Evolutionary conservation across 2,113 vertebrate species (phyloP).

Genomic region (Ctenodactylus gundi): DNA sequence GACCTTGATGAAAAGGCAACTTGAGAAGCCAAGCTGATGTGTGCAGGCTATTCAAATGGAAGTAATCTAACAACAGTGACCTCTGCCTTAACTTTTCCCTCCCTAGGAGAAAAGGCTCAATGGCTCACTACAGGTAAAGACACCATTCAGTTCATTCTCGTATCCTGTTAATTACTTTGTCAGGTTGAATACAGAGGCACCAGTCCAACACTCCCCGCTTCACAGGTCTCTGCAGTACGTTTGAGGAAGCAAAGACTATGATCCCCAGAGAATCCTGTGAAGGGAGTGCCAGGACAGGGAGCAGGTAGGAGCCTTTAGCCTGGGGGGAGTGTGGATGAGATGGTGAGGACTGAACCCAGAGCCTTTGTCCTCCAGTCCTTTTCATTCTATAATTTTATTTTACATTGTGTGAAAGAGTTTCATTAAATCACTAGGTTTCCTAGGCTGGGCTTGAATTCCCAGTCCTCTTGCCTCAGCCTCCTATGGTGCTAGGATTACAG

Average conservation of each 20-base stretch:
- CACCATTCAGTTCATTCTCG: not conserved
- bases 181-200: not conserved
- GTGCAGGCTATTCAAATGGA: not conserved
- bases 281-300: conserved; percentile 2
- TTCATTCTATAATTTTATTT: too few relatives aligned
- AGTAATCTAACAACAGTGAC: not conserved
- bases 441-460: not conserved
- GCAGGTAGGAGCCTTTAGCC: not conserved
- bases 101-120: not conserved
- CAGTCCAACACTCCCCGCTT: not conserved
- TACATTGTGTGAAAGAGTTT: not conserved
- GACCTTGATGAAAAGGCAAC: not conserved
- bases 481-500: not conserved
- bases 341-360: not conserved
- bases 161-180: conserved; percentile 33
- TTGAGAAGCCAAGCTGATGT: not conserved
- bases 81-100: not conserved
- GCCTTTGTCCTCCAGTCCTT: not conserved
- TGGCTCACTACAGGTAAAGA: not conserved
- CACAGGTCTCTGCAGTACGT: not conserved
- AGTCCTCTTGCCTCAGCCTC: not conserved
- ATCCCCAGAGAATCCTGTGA: conserved; percentile 44
- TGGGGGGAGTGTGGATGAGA: not conserved
- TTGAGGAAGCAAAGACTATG: not conserved
- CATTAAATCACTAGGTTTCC: not conserved